A percentile compares a stretch with the other conserved stretches of the same genome.
Evolutionary conservation across 2,797 vertebrate species (phyloP).

Genomic region (Thamnophis elegans): DNA sequence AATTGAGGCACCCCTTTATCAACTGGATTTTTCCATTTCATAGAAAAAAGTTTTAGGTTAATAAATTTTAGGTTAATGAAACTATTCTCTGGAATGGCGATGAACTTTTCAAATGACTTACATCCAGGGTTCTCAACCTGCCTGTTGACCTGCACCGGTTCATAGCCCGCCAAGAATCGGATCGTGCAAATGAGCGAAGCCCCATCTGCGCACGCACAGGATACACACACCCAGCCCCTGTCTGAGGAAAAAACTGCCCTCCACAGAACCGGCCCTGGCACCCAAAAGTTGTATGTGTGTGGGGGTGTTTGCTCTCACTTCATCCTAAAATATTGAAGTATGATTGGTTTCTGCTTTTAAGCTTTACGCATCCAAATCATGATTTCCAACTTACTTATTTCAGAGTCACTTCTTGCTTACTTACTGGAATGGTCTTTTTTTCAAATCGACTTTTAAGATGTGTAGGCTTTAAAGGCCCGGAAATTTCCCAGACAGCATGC

Average conservation of each 20-base stretch:
- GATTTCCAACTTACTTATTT: background rate
- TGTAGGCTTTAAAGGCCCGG: background rate
- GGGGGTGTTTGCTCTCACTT: background rate
- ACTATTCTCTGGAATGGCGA: constrained; percentile 31
- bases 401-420: background rate
- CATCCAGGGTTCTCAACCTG: background rate
- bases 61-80: constrained; percentile 21
- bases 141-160: background rate
- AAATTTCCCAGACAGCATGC: background rate
- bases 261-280: background rate
- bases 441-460: background rate
- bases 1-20: constrained; percentile 29
- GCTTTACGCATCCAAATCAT: background rate
- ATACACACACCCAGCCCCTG: fast-evolving
- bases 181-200: no score
- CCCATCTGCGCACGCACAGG: background rate
- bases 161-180: background rate
- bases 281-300: background rate
- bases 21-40: constrained; percentile 37
- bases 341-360: background rate
- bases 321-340: constrained; percentile 3
- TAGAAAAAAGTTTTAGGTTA: background rate
- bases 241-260: background rate
- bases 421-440: background rate
- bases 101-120: constrained; percentile 15